phyloP scores from a whole-genome alignment of 2,888 invertebrate species.

The Geotrupes spiniger region DNA sequence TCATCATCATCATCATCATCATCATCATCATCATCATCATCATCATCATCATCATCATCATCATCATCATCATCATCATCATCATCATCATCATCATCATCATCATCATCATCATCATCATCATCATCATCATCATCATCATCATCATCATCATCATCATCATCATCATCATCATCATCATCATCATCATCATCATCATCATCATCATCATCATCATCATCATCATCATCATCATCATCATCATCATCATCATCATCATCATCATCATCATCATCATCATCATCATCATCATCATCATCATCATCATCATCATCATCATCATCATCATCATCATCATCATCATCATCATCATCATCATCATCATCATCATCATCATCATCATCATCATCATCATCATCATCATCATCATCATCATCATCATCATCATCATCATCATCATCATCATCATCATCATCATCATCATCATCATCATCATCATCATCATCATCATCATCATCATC shows the following conservation, averaged over 20 bases:
- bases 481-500: no score
- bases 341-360: no score
- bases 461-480: no score
- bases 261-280: constrained; percentile 1
- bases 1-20: not conserved
- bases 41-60: not conserved
- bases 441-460: no score
- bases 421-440: no score
- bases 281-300: no score
- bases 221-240: constrained; percentile 1
- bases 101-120: not conserved
- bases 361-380: no score
- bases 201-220: not conserved
- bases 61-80: not conserved
- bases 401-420: no score
- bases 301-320: no score
- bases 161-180: not conserved
- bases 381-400: no score
- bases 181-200: not conserved
- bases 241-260: constrained; percentile 1
- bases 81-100: not conserved
- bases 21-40: not conserved
- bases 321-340: no score
- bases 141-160: not conserved
- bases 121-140: not conserved